phyloP scores from a whole-genome alignment of 1,140 invertebrate species.

The Oncopeltus fasciatus region DNA sequence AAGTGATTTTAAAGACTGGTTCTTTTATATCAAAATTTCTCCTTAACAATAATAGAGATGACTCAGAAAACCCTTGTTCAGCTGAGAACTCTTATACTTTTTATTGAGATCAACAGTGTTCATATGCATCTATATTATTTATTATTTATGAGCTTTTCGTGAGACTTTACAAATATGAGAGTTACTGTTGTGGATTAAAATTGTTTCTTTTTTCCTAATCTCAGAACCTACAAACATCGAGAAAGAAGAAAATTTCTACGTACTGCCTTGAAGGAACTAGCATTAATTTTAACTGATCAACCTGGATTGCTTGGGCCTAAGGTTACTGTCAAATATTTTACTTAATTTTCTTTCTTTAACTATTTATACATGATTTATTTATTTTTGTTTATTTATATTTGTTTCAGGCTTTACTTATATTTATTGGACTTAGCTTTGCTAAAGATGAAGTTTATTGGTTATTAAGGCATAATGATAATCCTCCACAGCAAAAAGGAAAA shows the following conservation, averaged over 20 bases:
- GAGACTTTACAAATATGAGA: no score
- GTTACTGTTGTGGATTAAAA: no score
- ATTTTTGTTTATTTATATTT: conserved; percentile 15
- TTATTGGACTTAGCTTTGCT: conserved; percentile 88
- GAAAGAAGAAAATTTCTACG: conserved; percentile 92
- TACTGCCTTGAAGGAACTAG: conserved; percentile 87
- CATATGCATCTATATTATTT: no score
- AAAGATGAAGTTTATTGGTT: conserved; percentile 97
- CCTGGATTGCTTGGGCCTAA: conserved; percentile 94
- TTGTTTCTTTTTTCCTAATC: conserved; percentile 10
- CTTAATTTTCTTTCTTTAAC: neutral
- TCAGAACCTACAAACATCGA: conserved; percentile 62
- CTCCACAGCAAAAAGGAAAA: conserved; percentile 71
- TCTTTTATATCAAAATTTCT: no score
- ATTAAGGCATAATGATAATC: conserved; percentile 88
- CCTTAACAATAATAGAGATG: no score
- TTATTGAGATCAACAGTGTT: no score
- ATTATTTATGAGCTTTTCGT: no score
- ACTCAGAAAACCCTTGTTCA: no score
- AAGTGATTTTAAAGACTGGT: no score
- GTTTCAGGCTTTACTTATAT: conserved; percentile 71
- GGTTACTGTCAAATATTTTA: conserved; percentile 25
- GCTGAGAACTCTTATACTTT: no score
- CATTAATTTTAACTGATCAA: conserved; percentile 90
- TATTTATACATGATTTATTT: neutral